Conservation (phyloP, 2,797 vertebrate species). For the Ptychadena robeensis region DNA sequence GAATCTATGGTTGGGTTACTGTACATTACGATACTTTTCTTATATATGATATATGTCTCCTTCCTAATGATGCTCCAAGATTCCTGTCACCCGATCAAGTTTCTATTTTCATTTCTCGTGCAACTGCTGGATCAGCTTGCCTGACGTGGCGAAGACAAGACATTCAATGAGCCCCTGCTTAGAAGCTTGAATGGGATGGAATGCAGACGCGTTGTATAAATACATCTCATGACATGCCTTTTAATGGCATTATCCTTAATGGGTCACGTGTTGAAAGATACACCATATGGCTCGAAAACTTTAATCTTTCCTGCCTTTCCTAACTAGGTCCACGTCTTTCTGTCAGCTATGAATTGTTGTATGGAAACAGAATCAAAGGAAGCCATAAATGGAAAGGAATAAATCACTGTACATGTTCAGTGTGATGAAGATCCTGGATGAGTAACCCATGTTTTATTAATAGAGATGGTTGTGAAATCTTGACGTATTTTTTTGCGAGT, state of each 20-base stretch:
- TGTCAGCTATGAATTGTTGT: not conserved
- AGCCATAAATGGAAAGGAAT: not conserved
- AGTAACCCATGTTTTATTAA: too few relatives aligned
- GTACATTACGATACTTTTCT: not conserved
- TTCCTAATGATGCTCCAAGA: not conserved
- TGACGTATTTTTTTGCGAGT: too few relatives aligned
- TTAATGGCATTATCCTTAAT: conserved; percentile 43
- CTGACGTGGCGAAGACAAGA: conserved; percentile 34
- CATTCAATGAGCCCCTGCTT: conserved; percentile 28
- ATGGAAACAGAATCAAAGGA: not conserved
- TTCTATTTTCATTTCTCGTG: conserved; percentile 31
- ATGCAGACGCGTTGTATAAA: conserved; percentile 51
- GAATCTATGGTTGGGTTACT: not conserved
- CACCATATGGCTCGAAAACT: conserved; percentile 39
- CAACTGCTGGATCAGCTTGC: conserved; percentile 26
- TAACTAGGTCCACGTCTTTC: not conserved
- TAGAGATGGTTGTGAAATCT: too few relatives aligned
- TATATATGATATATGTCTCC: not conserved
- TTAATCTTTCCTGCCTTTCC: conserved; percentile 8
- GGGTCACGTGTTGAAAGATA: conserved; percentile 52
- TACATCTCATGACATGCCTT: conserved; percentile 48
- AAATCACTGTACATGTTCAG: conserved; percentile 2
- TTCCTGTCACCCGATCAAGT: conserved; percentile 29
- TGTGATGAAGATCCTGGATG: not conserved
- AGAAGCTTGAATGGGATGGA: conserved; percentile 40